phyloP scores from a whole-genome alignment of 2,797 vertebrate species.

The Clarias fuscus region DNA sequence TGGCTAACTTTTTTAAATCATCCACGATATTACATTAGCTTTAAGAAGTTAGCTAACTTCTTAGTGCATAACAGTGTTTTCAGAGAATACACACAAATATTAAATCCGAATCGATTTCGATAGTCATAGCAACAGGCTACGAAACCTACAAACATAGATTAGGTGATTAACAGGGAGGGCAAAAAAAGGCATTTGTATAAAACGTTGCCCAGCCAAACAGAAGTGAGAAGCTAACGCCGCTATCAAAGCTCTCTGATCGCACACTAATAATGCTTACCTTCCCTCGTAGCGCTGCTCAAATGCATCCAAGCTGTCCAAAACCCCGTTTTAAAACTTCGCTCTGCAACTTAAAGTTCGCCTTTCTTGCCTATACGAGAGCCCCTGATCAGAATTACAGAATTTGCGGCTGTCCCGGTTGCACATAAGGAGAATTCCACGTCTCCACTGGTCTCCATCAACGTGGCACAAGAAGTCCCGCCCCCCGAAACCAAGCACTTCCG shows the following conservation, averaged over 20 bases:
- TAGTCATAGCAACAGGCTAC: not conserved
- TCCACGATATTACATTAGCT: not conserved
- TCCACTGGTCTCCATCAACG: slow-evolving; percentile 83
- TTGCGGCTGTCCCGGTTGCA: slow-evolving; percentile 60
- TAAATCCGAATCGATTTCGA: not conserved
- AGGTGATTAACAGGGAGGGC: not conserved
- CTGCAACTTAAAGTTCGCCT: not conserved
- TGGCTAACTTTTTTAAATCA: not conserved
- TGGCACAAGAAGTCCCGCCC: slow-evolving; percentile 73
- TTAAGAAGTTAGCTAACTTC: not conserved
- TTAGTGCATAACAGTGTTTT: not conserved
- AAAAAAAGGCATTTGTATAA: not conserved
- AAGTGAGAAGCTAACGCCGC: slow-evolving; percentile 26
- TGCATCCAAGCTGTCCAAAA: slow-evolving; percentile 44
- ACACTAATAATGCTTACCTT: slow-evolving; percentile 67
- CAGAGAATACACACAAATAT: not conserved
- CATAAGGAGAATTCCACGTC: slow-evolving; percentile 72
- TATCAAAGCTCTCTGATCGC: not conserved
- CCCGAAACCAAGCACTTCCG: slow-evolving; percentile 53
- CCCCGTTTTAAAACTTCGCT: slow-evolving; percentile 3
- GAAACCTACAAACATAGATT: not conserved
- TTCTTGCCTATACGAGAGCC: slow-evolving; percentile 6
- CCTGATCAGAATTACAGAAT: slow-evolving; percentile 33
- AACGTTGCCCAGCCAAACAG: not conserved
- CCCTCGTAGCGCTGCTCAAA: slow-evolving; percentile 48